phyloP scores from a whole-genome alignment of 2,113 vertebrate species.

The Psephotus haematonotus region DNA sequence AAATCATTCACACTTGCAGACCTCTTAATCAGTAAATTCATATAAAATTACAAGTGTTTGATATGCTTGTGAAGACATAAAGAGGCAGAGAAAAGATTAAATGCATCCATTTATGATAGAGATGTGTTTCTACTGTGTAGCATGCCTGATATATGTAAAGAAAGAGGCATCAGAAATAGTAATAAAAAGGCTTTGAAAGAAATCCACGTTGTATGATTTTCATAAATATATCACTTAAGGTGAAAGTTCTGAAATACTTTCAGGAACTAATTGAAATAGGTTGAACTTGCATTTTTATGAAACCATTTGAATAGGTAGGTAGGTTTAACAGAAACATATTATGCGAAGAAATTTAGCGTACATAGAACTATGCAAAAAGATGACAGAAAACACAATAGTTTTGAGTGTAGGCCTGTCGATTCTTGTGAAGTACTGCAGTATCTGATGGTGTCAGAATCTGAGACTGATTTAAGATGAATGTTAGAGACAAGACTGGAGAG shows the following conservation, averaged over 20 bases:
- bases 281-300: neutral
- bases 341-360: neutral
- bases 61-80: neutral
- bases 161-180: neutral
- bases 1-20: neutral
- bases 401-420: neutral
- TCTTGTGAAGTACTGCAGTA: neutral
- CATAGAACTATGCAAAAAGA: neutral
- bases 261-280: neutral
- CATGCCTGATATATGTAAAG: neutral
- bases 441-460: neutral
- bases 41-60: neutral
- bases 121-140: neutral
- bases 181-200: neutral
- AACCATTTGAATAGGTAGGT: neutral
- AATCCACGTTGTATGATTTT: neutral
- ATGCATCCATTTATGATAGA: neutral
- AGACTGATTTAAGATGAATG: neutral
- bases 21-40: neutral
- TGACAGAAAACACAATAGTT: neutral
- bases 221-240: neutral
- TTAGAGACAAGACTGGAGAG: neutral
- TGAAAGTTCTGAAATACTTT: neutral
- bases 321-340: neutral
- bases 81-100: neutral